These are phyloP conservation scores for Rhagium mordax DNA, from an alignment of 2,888 invertebrate species.

Conservation along the genomic window DNA sequence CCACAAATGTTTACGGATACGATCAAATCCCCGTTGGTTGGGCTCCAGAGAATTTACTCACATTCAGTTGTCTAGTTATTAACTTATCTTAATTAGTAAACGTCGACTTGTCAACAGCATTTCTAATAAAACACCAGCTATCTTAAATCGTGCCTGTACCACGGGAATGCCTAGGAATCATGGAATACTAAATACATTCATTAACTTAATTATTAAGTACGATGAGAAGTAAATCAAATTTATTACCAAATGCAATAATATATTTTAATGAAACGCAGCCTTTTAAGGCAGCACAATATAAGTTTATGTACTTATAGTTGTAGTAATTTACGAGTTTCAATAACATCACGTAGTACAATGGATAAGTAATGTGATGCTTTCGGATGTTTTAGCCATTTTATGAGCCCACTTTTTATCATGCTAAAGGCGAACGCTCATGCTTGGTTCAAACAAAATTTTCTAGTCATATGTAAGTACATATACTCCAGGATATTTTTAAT, in stretches of 20 bases:
- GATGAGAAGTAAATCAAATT: constrained; percentile 39
- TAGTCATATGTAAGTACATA: too few species aligned
- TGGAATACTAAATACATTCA: constrained; percentile 43
- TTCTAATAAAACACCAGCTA: constrained; percentile 38
- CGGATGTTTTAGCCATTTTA: background rate
- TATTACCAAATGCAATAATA: constrained; percentile 31
- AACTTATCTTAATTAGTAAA: constrained; percentile 43
- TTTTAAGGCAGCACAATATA: constrained; percentile 34
- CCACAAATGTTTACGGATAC: background rate
- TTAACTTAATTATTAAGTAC: constrained; percentile 37
- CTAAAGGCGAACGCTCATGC: too few species aligned
- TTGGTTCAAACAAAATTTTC: too few species aligned
- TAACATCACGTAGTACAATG: background rate
- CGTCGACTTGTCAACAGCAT: constrained; percentile 39
- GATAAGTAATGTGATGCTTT: background rate
- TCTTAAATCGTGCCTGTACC: constrained; percentile 36
- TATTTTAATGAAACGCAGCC: constrained; percentile 38
- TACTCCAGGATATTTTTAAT: too few species aligned
- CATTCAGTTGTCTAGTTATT: constrained; percentile 13
- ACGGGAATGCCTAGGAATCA: constrained; percentile 36
- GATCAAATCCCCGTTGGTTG: background rate
- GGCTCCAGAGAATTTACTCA: constrained; percentile 4
- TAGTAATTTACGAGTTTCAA: background rate
- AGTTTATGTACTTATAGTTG: background rate
- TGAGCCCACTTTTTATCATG: background rate